These are phyloP conservation scores for Sceloporus undulatus DNA, from an alignment of 2,113 vertebrate genomes.

Conservation along the genomic window DNA sequence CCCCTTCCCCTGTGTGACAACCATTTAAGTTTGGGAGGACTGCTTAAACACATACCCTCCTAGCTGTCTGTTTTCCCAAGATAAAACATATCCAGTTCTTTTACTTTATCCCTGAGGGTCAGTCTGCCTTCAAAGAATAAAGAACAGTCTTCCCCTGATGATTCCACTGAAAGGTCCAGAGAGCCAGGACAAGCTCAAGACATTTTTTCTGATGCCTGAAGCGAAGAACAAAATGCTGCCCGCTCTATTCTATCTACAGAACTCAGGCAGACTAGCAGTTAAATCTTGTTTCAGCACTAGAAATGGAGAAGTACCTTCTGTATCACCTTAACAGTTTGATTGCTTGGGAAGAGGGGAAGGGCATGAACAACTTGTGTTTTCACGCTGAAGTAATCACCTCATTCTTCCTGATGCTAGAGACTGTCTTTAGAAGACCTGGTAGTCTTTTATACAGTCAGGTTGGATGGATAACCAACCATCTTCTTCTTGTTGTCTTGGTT, in stretches of 20 bases:
- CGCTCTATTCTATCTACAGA: not conserved
- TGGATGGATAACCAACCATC: no score
- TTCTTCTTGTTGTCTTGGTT: conserved; percentile 52
- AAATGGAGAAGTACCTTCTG: no score
- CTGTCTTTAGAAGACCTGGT: not conserved
- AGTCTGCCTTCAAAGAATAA: not conserved
- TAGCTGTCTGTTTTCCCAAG: not conserved
- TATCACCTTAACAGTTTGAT: no score
- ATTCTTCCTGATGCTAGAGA: not conserved
- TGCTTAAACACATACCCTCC: not conserved
- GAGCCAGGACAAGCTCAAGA: not conserved
- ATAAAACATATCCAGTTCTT: not conserved
- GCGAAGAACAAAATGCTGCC: not conserved
- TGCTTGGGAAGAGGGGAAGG: no score
- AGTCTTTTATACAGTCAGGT: not conserved
- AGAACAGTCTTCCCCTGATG: not conserved
- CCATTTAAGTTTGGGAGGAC: not conserved
- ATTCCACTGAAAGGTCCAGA: not conserved
- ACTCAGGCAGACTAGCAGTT: not conserved
- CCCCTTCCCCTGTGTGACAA: not conserved
- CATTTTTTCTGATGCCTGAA: no score
- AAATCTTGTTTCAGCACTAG: no score
- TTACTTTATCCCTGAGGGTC: not conserved
- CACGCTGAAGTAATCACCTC: no score
- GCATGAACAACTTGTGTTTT: no score